A percentile compares a stretch with the other conserved stretches of the same genome.
Conservation (phyloP, 2,888 invertebrate species). For the Carcina quercana region DNA sequence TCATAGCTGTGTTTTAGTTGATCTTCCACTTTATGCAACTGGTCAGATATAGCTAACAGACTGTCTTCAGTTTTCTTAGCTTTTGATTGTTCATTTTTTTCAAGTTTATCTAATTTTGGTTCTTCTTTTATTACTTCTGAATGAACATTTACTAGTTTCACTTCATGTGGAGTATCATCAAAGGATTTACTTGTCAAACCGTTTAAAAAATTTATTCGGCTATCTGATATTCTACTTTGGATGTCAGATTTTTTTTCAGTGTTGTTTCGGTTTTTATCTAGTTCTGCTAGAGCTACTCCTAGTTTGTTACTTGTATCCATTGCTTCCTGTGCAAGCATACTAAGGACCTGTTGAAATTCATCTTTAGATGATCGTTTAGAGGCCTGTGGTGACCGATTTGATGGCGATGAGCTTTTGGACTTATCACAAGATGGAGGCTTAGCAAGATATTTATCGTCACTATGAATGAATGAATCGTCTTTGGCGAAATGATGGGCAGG, state of each 20-base stretch:
- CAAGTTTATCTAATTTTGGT: too few species aligned
- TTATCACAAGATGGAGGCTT: slow-evolving; percentile 68
- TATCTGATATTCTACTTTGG: slow-evolving; percentile 65
- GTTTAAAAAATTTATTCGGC: slow-evolving; percentile 64
- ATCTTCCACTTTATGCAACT: slow-evolving; percentile 64
- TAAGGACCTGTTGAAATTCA: slow-evolving; percentile 80
- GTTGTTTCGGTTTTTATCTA: slow-evolving; percentile 65
- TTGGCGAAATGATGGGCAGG: slow-evolving; percentile 65
- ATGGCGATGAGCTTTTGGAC: slow-evolving; percentile 73
- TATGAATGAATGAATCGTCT: slow-evolving; percentile 70
- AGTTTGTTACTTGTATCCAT: slow-evolving; percentile 82
- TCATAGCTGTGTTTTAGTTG: slow-evolving; percentile 64
- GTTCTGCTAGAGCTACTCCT: slow-evolving; percentile 78
- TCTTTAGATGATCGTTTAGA: slow-evolving; percentile 62
- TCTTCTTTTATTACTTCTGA: slow-evolving; percentile 30
- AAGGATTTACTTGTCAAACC: slow-evolving; percentile 49
- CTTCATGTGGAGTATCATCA: slow-evolving; percentile 35
- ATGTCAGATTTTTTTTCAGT: slow-evolving; percentile 54
- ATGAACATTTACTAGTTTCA: slow-evolving; percentile 38
- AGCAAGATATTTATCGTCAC: slow-evolving; percentile 62
- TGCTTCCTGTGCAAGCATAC: slow-evolving; percentile 83
- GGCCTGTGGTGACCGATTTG: slow-evolving; percentile 71
- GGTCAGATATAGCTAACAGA: slow-evolving; percentile 63
- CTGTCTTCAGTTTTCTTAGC: slow-evolving; percentile 67
- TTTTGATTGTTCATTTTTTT: slow-evolving; percentile 32